Evolutionary conservation across 2,888 invertebrate species (phyloP).

Genomic region (Philopedon plagiatum): DNA sequence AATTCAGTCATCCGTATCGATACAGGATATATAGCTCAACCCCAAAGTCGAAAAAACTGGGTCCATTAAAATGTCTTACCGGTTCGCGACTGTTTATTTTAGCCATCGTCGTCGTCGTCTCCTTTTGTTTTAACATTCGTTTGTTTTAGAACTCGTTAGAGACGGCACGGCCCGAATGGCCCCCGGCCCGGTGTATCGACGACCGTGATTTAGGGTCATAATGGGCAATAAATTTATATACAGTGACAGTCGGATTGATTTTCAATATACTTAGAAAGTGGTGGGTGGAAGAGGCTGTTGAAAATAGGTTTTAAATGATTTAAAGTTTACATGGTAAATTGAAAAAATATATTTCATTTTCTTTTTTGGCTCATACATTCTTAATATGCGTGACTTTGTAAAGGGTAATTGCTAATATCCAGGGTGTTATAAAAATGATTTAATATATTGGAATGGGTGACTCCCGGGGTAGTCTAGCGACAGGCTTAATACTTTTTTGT

Average conservation of each 20-base stretch:
- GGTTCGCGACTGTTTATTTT: conserved; percentile 50
- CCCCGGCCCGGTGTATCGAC: conserved; percentile 25
- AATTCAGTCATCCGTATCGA: conserved; percentile 12
- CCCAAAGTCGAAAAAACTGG: conserved; percentile 62
- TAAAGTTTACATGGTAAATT: too few species aligned
- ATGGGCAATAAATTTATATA: conserved; percentile 41
- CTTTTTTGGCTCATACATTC: too few species aligned
- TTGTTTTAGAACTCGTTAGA: conserved; percentile 50
- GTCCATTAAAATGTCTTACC: conserved; percentile 69
- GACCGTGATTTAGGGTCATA: conserved; percentile 44
- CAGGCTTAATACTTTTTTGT: too few species aligned
- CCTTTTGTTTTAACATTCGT: conserved; percentile 39
- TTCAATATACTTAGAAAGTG: conserved; percentile 38
- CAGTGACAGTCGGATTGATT: conserved; percentile 47
- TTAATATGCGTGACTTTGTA: too few species aligned
- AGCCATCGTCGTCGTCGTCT: conserved; percentile 38
- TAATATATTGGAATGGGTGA: too few species aligned
- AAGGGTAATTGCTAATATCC: too few species aligned
- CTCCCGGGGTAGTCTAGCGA: too few species aligned
- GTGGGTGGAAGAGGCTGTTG: conserved; percentile 24
- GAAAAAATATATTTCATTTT: too few species aligned
- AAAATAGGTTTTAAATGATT: not conserved
- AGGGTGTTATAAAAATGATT: too few species aligned
- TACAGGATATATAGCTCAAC: conserved; percentile 5
- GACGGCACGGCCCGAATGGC: conserved; percentile 44